Evolutionary conservation across 1,140 invertebrate species (phyloP), one percentile per base, ranked within the genome.

Genomic region (Coptotermes formosanus): DNA sequence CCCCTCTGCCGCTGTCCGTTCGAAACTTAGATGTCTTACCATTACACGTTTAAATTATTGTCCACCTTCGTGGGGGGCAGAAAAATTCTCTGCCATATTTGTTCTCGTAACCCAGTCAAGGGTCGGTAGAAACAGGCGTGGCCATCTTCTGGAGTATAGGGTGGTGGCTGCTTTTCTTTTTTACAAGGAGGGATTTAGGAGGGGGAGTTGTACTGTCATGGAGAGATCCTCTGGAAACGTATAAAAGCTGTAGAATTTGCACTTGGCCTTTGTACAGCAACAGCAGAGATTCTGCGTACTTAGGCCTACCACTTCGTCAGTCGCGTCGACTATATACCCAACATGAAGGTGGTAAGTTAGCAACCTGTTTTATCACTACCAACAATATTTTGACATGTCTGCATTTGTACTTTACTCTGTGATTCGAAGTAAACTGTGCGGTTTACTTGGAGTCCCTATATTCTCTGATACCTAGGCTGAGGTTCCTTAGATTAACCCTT

Each of bases 331-430:
- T 23, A 16, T 12, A 11, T 48, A 55, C 30, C 30, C 64, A 30
- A n/a, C 64, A 75, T 75, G 64, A 75, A 75, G 64, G 64, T 75
- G 64, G 64, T 75, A 75, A 75, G 64, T 75, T 75, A 30, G 59
- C 64, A 25, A 30, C 14, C n/a, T 25, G 3, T 75, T 75, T 55
- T 55, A 19, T 21, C 52, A 4, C 52, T 21, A 55, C 14, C 52
- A 4, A 55, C 3, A 21, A 55, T 16, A 48, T 48, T 48, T 12
- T 16, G 2, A 48, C 48, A 48, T 2, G 14, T 55, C 52, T 19
- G 14, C 21, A 16, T 55, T 16, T 19, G 14, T 55, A 55, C 52
- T 21, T 55, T 55, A 55, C 1, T 55, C 38, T 38, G 4, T 38
- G 4, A 38, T 38, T 38, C 2, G 38, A 38, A 2, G 2, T 38